These are phyloP conservation scores for Gymnopithys bicolor DNA, from an alignment of 2,797 vertebrate species.

Conservation along the genomic window DNA sequence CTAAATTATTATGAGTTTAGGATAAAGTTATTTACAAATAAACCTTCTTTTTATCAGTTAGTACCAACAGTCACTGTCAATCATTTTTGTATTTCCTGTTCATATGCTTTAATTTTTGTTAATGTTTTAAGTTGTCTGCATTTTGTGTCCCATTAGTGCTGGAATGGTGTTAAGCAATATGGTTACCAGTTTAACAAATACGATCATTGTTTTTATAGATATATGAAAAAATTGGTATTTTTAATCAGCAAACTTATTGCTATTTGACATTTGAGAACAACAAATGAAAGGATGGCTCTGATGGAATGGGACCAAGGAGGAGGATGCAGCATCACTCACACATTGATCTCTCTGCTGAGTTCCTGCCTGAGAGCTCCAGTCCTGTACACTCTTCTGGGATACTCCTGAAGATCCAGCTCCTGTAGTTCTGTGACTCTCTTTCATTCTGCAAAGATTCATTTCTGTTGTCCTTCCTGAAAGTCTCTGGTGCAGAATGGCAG, in stretches of 20 bases:
- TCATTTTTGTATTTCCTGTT: not conserved
- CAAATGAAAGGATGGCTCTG: not conserved
- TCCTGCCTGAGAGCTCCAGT: not conserved
- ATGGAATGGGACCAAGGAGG: not conserved
- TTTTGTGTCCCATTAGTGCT: not conserved
- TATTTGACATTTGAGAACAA: not conserved
- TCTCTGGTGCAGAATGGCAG: not conserved
- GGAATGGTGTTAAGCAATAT: not conserved
- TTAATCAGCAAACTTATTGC: not conserved
- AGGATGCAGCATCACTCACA: not conserved
- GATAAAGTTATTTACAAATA: conserved; percentile 19
- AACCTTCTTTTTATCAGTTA: not conserved
- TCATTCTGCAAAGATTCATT: not conserved
- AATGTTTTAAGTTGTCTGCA: not conserved
- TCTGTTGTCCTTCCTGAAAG: not conserved
- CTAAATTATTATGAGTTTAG: not conserved
- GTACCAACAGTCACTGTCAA: not conserved
- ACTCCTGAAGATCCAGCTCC: not conserved
- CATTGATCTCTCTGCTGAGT: rapidly evolving
- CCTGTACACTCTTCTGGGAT: not conserved
- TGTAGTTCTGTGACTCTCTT: not conserved
- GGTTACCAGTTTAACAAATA: not conserved
- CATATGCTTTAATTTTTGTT: not conserved
- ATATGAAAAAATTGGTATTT: not conserved
- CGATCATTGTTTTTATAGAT: not conserved